A percentile compares a stretch with the other conserved stretches of the same genome.
Conservation (phyloP, 2,113 vertebrate genomes). For the Boulengeromyrus knoepffleri region DNA sequence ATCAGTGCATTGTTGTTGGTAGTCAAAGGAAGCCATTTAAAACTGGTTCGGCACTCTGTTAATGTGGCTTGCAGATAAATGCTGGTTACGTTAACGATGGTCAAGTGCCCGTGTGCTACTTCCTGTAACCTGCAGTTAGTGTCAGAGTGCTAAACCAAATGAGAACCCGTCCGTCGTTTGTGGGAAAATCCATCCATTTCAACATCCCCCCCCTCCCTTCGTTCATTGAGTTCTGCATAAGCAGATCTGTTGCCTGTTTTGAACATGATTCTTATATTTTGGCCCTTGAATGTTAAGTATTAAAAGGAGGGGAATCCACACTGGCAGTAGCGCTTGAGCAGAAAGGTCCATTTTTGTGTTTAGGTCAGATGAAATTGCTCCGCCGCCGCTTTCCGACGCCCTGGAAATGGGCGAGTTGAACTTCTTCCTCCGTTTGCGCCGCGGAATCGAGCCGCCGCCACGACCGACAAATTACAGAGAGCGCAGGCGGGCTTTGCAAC, state of each 20-base stretch:
- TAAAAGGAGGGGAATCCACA: background rate
- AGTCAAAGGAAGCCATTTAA: background rate
- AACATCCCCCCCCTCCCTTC: background rate
- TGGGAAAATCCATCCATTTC: background rate
- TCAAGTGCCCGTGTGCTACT: background rate
- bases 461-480: slow-evolving; percentile 27
- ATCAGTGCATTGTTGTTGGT: background rate
- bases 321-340: background rate
- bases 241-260: background rate
- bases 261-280: background rate
- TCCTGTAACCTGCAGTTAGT: background rate
- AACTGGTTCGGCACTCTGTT: background rate
- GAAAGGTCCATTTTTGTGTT: background rate
- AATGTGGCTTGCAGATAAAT: background rate
- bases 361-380: background rate
- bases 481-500: slow-evolving; percentile 21
- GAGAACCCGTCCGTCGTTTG: background rate
- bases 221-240: background rate
- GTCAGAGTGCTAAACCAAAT: background rate
- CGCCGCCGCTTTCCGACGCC: background rate
- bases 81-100: background rate
- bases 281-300: background rate
- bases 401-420: background rate
- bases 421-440: slow-evolving; percentile 11
- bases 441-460: background rate